Conservation (phyloP, 1,140 invertebrate species). For the Hetaerina americana region DNA sequence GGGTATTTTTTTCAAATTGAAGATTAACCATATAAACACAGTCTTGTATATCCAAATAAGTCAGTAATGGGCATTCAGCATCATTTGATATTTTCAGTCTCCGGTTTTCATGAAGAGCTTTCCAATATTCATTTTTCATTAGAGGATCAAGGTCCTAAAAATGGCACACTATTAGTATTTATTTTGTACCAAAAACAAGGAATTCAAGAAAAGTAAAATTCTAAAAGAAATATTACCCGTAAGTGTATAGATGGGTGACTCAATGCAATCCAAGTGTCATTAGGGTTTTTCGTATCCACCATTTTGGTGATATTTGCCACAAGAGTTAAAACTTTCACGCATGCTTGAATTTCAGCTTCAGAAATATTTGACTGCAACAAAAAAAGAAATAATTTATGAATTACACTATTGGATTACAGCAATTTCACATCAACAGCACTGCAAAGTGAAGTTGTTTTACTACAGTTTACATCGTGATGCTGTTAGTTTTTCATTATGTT, state of each 20-base stretch:
- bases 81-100: constrained; percentile 38
- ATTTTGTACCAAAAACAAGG: constrained; percentile 8
- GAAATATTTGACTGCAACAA: constrained; percentile 35
- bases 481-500: too few relatives aligned
- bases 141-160: constrained; percentile 33
- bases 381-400: constrained; percentile 11
- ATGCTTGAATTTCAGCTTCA: constrained; percentile 46
- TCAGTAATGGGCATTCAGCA: constrained; percentile 44
- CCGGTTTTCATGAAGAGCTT: constrained; percentile 35
- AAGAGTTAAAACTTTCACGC: constrained; percentile 42
- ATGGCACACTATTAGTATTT: too few relatives aligned
- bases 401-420: not conserved
- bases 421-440: constrained; percentile 6
- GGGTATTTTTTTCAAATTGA: constrained; percentile 42
- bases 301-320: constrained; percentile 49
- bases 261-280: constrained; percentile 37
- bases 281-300: constrained; percentile 43
- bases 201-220: not conserved
- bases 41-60: constrained; percentile 54
- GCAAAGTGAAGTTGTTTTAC: not conserved
- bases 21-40: constrained; percentile 52
- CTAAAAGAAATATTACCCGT: constrained; percentile 18
- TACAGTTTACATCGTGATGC: too few relatives aligned
- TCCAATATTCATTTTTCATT: constrained; percentile 41
- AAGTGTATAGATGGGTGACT: constrained; percentile 23